phyloP scores from a whole-genome alignment of 2,888 invertebrate species.

The Hedychridium roseum region DNA sequence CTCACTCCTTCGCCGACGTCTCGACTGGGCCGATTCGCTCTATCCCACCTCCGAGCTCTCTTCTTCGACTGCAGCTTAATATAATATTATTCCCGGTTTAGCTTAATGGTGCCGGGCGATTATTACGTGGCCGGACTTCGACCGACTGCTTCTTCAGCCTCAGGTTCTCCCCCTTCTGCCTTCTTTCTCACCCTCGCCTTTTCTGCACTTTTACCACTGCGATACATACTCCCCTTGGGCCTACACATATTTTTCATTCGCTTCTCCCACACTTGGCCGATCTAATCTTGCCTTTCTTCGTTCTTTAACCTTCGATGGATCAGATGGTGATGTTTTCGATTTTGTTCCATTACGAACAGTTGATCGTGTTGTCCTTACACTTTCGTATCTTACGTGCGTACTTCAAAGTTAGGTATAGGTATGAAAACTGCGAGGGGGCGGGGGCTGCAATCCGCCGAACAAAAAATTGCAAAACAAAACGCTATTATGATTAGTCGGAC shows the following conservation, averaged over 20 bases:
- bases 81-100: slow-evolving; percentile 64
- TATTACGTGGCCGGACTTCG: slow-evolving; percentile 58
- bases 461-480: slow-evolving; percentile 57
- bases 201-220: slow-evolving; percentile 3
- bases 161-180: slow-evolving; percentile 27
- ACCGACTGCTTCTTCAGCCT: slow-evolving; percentile 47
- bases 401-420: slow-evolving; percentile 2
- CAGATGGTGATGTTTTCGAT: too few relatives aligned
- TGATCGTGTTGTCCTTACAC: too few relatives aligned
- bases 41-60: slow-evolving; percentile 38
- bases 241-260: slow-evolving; percentile 10
- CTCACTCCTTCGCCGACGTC: slow-evolving; percentile 15
- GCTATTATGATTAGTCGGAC: slow-evolving; percentile 56
- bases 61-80: slow-evolving; percentile 57
- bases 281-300: too few relatives aligned
- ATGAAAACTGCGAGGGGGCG: slow-evolving; percentile 17
- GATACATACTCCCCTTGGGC: slow-evolving; percentile 8
- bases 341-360: too few relatives aligned
- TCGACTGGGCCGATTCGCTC: slow-evolving; percentile 27
- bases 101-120: slow-evolving; percentile 63
- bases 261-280: slow-evolving; percentile 18
- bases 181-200: slow-evolving; percentile 6
- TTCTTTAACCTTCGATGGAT: too few relatives aligned
- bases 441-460: slow-evolving; percentile 25
- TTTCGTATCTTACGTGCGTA: slow-evolving; percentile 15